phyloP scores from a whole-genome alignment of 2,113 vertebrate genomes.

The Gadus macrocephalus region DNA sequence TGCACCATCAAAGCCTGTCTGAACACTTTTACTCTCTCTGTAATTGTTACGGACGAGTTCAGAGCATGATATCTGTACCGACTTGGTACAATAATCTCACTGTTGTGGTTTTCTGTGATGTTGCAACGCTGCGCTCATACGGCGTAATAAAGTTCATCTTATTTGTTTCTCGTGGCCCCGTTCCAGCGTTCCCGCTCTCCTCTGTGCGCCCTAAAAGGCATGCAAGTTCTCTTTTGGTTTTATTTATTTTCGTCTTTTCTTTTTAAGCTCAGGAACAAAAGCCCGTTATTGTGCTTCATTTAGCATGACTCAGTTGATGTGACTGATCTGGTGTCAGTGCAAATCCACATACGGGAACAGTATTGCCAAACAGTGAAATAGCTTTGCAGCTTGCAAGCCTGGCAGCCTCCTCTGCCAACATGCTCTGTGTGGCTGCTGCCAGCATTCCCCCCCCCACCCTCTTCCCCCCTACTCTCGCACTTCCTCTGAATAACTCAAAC shows the following conservation, averaged over 20 bases:
- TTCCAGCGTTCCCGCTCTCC: slow-evolving; percentile 26
- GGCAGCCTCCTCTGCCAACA: slow-evolving; percentile 61
- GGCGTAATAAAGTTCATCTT: slow-evolving; percentile 47
- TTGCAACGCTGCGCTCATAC: slow-evolving; percentile 51
- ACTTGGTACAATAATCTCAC: slow-evolving; percentile 32
- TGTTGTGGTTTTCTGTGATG: slow-evolving; percentile 42
- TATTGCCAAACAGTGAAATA: slow-evolving; percentile 73
- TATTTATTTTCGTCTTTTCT: neutral
- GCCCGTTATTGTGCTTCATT: slow-evolving; percentile 67
- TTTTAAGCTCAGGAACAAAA: slow-evolving; percentile 65
- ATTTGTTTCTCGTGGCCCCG: slow-evolving; percentile 43
- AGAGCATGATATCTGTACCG: slow-evolving; percentile 16
- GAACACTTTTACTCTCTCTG: slow-evolving; percentile 4
- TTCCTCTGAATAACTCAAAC: slow-evolving; percentile 9
- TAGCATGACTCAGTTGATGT: slow-evolving; percentile 71
- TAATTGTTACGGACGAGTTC: neutral
- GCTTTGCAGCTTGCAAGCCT: slow-evolving; percentile 62
- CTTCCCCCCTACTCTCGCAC: neutral
- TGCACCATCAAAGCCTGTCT: slow-evolving; percentile 18
- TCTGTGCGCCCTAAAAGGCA: slow-evolving; percentile 46
- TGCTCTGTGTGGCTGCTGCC: slow-evolving; percentile 62
- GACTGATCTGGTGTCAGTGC: slow-evolving; percentile 67
- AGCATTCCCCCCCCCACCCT: slow-evolving; percentile 41
- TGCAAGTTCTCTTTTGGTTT: slow-evolving; percentile 22
- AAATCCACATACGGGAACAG: slow-evolving; percentile 69